phyloP scores from a whole-genome alignment of 2,888 invertebrate species.

The Harpalus rufipes region DNA sequence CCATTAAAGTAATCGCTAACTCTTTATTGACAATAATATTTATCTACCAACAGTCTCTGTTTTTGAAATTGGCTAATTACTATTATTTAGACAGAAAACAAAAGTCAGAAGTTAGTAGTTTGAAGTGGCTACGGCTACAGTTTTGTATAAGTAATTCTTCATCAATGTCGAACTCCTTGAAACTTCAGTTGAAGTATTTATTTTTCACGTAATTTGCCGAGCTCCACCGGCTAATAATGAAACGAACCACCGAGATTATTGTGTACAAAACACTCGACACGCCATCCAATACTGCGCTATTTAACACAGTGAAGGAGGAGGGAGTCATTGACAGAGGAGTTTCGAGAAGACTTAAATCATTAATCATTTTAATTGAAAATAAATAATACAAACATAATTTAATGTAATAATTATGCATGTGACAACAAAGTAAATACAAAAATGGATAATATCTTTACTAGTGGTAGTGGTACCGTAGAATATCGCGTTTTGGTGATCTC shows the following conservation, averaged over 20 bases:
- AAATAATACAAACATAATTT: background rate
- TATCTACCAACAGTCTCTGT: background rate
- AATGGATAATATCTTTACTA: too few relatives aligned
- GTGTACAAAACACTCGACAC: conserved; percentile 64
- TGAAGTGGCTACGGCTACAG: background rate
- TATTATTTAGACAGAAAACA: background rate
- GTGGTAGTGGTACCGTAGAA: too few relatives aligned
- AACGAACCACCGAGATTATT: conserved; percentile 48
- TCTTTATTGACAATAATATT: too few relatives aligned
- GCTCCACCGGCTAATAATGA: conserved; percentile 50
- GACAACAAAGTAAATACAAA: too few relatives aligned
- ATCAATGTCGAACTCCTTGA: conserved; percentile 22
- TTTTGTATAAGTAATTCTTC: conserved; percentile 2
- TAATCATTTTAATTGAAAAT: background rate
- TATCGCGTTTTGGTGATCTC: too few relatives aligned
- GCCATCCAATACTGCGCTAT: conserved; percentile 11
- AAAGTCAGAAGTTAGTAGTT: background rate
- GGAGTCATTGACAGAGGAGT: background rate
- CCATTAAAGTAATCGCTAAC: too few relatives aligned
- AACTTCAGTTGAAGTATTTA: conserved; percentile 59
- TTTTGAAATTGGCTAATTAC: background rate
- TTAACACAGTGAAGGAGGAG: conserved; percentile 11
- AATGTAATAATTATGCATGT: too few relatives aligned
- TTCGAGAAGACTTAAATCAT: background rate
- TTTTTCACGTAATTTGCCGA: conserved; percentile 62